phyloP scores from a whole-genome alignment of 2,113 vertebrate genomes.

The Nesogale talazaci region DNA sequence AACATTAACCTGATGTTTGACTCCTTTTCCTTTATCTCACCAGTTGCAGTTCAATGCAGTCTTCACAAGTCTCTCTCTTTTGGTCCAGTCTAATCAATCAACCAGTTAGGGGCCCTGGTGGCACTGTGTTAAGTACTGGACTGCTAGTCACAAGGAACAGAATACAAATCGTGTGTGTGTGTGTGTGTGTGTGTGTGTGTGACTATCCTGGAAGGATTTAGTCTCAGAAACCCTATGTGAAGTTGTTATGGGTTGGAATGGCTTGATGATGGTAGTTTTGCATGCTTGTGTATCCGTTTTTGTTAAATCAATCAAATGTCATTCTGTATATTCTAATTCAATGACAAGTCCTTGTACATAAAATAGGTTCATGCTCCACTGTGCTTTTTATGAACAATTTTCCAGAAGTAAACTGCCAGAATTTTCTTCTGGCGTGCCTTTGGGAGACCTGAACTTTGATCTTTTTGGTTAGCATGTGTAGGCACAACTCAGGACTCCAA shows the following conservation, averaged over 20 bases:
- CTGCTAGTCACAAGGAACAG: too few species aligned
- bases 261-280: too few species aligned
- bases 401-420: background rate
- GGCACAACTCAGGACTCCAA: background rate
- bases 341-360: background rate
- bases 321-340: background rate
- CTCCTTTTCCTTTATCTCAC: background rate
- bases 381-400: background rate
- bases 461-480: background rate
- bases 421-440: background rate
- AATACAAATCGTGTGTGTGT: too few species aligned
- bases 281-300: too few species aligned
- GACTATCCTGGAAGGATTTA: too few species aligned
- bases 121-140: too few species aligned
- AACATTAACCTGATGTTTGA: too few species aligned
- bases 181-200: too few species aligned
- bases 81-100: background rate
- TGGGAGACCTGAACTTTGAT: background rate
- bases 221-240: too few species aligned
- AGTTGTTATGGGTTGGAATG: too few species aligned
- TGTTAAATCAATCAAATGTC: background rate
- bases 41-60: background rate
- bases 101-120: too few species aligned
- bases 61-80: background rate
- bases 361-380: background rate